Conservation (phyloP, 30 jellyfish, hydroid and myxozoan species). For the Pelagia noctiluca region DNA sequence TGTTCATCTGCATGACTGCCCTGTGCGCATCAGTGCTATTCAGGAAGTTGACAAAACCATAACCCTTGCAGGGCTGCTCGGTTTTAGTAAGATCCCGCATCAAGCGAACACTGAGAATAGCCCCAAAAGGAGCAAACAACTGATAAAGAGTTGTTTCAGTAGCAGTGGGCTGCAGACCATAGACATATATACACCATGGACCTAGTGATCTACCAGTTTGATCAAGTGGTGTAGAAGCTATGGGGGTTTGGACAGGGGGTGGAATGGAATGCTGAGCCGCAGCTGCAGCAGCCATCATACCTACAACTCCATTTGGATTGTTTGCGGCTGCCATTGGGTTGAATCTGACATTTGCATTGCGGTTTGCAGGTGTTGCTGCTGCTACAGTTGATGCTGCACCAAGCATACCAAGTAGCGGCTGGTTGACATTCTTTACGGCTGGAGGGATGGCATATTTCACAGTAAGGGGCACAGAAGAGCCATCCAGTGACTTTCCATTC, state of each 20-base stretch:
- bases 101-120: constrained; percentile 87
- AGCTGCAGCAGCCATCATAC: constrained; percentile 72
- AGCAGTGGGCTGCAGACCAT: constrained; percentile 93
- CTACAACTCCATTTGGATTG: constrained; percentile 44
- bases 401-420: constrained; percentile 40
- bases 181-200: constrained; percentile 93
- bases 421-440: constrained; percentile 87
- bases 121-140: constrained; percentile 99
- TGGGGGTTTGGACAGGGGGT: constrained; percentile 68
- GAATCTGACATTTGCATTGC: constrained; percentile 70
- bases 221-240: constrained; percentile 53
- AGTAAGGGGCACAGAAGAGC: constrained; percentile 74
- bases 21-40: constrained; percentile 90
- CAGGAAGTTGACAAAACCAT: constrained; percentile 92
- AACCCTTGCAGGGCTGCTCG: constrained; percentile 99
- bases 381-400: constrained; percentile 53
- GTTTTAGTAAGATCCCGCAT: constrained; percentile 90
- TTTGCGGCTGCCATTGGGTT: constrained; percentile 78
- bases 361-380: constrained; percentile 48
- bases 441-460: constrained; percentile 99
- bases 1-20: constrained; percentile 88
- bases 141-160: constrained; percentile 87
- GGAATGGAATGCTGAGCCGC: constrained; percentile 61
- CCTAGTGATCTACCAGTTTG: constrained; percentile 68
- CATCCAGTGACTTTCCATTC: constrained; percentile 91